phyloP scores from a whole-genome alignment of 2,888 invertebrate species.

The Gari tellinella region DNA sequence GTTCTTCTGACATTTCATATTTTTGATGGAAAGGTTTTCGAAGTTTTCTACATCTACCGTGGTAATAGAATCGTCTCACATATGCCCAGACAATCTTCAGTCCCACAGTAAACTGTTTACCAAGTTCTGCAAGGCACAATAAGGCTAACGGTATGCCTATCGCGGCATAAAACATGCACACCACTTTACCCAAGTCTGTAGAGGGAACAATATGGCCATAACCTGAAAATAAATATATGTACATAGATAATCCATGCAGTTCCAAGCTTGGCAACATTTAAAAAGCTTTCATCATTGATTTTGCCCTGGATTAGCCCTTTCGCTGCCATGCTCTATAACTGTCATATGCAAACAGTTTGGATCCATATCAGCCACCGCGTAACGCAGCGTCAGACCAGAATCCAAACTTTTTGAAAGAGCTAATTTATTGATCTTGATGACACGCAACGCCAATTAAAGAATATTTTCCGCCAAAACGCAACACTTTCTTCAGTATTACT shows the following conservation, averaged over 20 bases:
- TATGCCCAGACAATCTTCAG: constrained; percentile 93
- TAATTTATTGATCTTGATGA: no score
- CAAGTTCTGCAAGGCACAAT: constrained; percentile 96
- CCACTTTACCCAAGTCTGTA: constrained; percentile 92
- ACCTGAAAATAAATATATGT: constrained; percentile 87
- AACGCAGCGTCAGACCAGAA: no score
- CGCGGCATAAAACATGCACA: constrained; percentile 96
- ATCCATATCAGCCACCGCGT: no score
- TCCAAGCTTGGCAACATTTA: no score
- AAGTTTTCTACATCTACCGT: constrained; percentile 89
- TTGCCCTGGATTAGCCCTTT: no score
- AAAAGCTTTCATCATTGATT: no score
- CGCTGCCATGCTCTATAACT: no score
- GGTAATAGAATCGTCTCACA: constrained; percentile 86
- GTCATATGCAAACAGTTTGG: no score
- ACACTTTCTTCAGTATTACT: no score
- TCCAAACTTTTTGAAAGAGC: no score
- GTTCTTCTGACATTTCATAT: constrained; percentile 9
- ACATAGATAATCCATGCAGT: not conserved
- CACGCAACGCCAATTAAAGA: no score
- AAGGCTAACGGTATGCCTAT: constrained; percentile 98
- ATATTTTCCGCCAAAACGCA: no score
- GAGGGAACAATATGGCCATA: constrained; percentile 98
- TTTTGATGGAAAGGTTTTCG: constrained; percentile 6
- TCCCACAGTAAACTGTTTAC: constrained; percentile 94